Conservation (phyloP, 2,888 invertebrate species). For the Microchrysa polita region DNA sequence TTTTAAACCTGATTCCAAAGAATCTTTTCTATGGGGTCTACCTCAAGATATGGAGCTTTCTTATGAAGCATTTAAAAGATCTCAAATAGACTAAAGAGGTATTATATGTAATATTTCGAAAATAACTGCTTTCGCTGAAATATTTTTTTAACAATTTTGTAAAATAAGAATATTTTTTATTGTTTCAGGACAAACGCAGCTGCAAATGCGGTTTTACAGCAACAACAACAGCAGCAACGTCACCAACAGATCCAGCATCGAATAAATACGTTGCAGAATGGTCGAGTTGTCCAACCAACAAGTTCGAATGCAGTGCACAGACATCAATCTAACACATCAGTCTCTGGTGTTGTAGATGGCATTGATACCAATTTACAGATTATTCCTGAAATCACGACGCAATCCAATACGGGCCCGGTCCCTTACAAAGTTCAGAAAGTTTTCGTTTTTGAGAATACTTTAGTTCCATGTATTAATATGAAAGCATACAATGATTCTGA, state of each 20-base stretch:
- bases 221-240: slow-evolving; percentile 54
- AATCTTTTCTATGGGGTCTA: too few relatives aligned
- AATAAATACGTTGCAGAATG: slow-evolving; percentile 45
- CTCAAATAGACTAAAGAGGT: too few relatives aligned
- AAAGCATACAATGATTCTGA: slow-evolving; percentile 85
- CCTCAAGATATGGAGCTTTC: too few relatives aligned
- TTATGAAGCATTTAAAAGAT: too few relatives aligned
- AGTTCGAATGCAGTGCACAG: slow-evolving; percentile 64
- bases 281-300: slow-evolving; percentile 50
- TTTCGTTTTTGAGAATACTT: slow-evolving; percentile 76
- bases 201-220: slow-evolving; percentile 56
- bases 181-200: slow-evolving; percentile 64
- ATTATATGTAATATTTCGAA: too few relatives aligned
- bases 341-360: slow-evolving; percentile 47
- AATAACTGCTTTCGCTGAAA: too few relatives aligned
- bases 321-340: slow-evolving; percentile 62
- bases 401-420: slow-evolving; percentile 72
- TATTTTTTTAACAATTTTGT: too few relatives aligned
- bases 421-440: slow-evolving; percentile 85
- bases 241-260: slow-evolving; percentile 51
- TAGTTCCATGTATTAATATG: slow-evolving; percentile 88
- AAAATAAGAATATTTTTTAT: slow-evolving; percentile 67
- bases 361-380: slow-evolving; percentile 60
- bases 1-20: too few relatives aligned
- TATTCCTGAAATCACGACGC: slow-evolving; percentile 72